Conservation (phyloP, 1,140 invertebrate species). For the Drepana arcuata region DNA sequence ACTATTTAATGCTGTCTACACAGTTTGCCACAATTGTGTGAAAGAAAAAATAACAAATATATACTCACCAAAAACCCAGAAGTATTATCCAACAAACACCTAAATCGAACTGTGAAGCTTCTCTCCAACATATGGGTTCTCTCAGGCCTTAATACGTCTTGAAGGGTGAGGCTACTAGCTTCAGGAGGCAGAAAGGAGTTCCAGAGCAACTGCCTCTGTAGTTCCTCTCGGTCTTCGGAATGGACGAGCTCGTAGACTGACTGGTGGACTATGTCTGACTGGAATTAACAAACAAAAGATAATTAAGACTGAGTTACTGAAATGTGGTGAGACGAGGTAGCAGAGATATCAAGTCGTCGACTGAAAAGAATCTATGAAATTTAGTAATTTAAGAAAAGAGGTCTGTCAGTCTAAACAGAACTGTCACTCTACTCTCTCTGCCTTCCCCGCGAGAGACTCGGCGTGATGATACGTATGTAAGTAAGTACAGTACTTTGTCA, state of each 20-base stretch:
- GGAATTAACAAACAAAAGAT: constrained; percentile 48
- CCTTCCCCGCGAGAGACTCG: too few species aligned
- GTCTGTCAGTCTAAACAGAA: too few species aligned
- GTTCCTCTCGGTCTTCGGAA: constrained; percentile 97
- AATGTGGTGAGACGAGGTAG: too few species aligned
- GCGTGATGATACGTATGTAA: too few species aligned
- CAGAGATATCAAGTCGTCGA: too few species aligned
- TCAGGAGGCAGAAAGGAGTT: constrained; percentile 93
- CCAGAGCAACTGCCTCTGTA: constrained; percentile 97
- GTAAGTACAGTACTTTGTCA: too few species aligned
- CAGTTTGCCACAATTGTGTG: too few species aligned
- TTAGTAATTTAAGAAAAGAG: too few species aligned
- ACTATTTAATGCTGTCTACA: too few species aligned
- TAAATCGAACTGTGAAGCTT: constrained; percentile 97
- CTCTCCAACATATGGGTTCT: constrained; percentile 90
- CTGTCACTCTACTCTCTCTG: too few species aligned
- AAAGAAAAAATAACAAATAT: too few species aligned
- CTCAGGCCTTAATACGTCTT: constrained; percentile 88
- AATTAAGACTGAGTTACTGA: constrained; percentile 2
- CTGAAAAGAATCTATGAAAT: too few species aligned
- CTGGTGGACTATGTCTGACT: constrained; percentile 99
- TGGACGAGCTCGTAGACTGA: constrained; percentile 99
- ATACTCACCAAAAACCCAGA: constrained; percentile 99
- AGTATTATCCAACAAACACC: constrained; percentile 98
- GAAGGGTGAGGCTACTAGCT: constrained; percentile 82